Evolutionary conservation across 2,113 vertebrate genomes (phyloP).

Genomic region (Fregetta grallaria): DNA sequence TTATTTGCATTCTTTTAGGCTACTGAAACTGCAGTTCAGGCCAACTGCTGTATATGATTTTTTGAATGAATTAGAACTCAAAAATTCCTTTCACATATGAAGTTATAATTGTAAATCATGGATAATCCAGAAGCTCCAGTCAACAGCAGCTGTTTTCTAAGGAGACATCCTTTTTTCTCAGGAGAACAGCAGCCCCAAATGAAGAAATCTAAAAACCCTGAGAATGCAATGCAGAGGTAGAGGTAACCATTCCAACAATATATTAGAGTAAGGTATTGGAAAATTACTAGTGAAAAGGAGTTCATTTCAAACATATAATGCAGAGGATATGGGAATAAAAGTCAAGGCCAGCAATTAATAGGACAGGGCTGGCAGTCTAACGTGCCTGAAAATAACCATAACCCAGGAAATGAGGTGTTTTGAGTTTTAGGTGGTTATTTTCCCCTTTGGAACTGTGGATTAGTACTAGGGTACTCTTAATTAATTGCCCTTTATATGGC

Average conservation of each 20-base stretch:
- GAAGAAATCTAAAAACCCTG: background rate
- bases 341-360: background rate
- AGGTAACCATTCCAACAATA: background rate
- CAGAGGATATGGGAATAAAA: background rate
- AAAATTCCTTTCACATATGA: background rate
- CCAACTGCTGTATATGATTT: background rate
- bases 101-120: background rate
- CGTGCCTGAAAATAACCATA: background rate
- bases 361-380: background rate
- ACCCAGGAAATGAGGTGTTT: background rate
- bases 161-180: background rate
- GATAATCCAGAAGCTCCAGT: background rate
- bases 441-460: background rate
- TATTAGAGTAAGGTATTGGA: background rate
- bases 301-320: background rate
- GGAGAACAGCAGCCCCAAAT: background rate
- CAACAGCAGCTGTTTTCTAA: background rate
- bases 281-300: background rate
- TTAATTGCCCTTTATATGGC: background rate
- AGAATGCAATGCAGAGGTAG: background rate
- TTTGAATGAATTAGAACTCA: background rate
- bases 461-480: background rate
- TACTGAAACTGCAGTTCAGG: background rate
- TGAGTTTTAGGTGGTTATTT: background rate
- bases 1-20: background rate